Percentiles rank a stretch among this genome's conserved stretches.
Evolutionary conservation across 2,797 vertebrate genomes (phyloP).

Genomic region (Stomatorhinus walkeri): DNA sequence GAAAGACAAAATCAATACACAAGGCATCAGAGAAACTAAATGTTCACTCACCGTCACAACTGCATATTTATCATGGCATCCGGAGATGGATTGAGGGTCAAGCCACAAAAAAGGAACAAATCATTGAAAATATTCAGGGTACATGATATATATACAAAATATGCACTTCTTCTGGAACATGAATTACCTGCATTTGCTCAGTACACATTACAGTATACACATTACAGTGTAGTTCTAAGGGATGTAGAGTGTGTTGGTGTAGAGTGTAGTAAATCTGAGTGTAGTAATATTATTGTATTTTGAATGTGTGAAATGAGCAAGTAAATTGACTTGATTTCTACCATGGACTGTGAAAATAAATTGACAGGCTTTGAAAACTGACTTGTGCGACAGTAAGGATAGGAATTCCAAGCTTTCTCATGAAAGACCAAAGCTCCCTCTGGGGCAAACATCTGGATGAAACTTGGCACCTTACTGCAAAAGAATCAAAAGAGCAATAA

Average conservation of each 20-base stretch:
- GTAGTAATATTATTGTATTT: neutral
- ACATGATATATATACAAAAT: neutral
- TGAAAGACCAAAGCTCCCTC: constrained; percentile 51
- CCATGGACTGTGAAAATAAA: neutral
- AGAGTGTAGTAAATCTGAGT: neutral
- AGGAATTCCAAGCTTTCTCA: constrained; percentile 54
- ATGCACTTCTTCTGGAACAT: neutral
- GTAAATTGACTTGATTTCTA: neutral
- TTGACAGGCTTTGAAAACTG: constrained; percentile 23
- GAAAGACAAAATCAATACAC: neutral
- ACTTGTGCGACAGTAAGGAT: constrained; percentile 51
- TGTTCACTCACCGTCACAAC: constrained; percentile 18
- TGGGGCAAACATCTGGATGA: constrained; percentile 51
- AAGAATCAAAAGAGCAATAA: constrained; percentile 11
- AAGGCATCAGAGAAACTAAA: neutral
- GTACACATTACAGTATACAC: neutral
- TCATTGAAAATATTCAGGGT: neutral
- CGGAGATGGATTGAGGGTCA: neutral
- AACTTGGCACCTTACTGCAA: constrained; percentile 47
- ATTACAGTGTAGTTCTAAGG: neutral
- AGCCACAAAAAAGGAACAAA: neutral
- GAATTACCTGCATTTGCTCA: neutral
- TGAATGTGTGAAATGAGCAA: neutral
- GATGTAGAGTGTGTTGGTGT: neutral
- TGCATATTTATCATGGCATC: constrained; percentile 2